A percentile compares a stretch with the other conserved stretches of the same genome.
Conservation (phyloP, 2,888 invertebrate species). For the Melinaea marsaeus region DNA sequence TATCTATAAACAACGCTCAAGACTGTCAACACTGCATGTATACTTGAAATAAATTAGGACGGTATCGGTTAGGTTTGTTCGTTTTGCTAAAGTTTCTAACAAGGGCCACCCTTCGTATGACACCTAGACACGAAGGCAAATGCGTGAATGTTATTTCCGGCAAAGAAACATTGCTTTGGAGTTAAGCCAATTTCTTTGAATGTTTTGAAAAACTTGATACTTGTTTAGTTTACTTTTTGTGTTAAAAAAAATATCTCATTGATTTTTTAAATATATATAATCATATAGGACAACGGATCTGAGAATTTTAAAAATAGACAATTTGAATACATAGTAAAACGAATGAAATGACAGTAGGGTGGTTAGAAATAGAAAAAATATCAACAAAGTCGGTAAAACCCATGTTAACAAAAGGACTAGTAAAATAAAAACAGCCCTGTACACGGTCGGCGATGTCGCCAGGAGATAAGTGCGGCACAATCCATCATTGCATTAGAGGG, state of each 20-base stretch:
- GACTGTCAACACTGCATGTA: conserved; percentile 49
- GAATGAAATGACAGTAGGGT: too few relatives aligned
- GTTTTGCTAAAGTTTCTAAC: conserved; percentile 48
- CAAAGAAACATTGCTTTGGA: conserved; percentile 8
- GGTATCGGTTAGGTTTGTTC: conserved; percentile 40
- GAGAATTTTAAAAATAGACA: too few relatives aligned
- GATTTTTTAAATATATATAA: too few relatives aligned
- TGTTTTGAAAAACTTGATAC: conserved; percentile 5
- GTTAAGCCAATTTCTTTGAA: conserved; percentile 1
- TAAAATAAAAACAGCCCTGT: conserved; percentile 32
- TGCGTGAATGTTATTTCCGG: conserved; percentile 8
- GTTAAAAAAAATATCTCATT: too few relatives aligned
- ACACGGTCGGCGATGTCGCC: conserved; percentile 59
- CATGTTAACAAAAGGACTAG: conserved; percentile 38
- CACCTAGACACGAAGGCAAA: conserved; percentile 49
- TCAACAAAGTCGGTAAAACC: conserved; percentile 4
- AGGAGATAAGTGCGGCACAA: conserved; percentile 60
- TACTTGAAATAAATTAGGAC: conserved; percentile 51
- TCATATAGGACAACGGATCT: too few relatives aligned
- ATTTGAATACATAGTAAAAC: too few relatives aligned
- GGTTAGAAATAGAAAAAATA: not conserved
- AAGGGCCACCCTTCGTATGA: conserved; percentile 43
- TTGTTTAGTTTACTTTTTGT: too few relatives aligned
- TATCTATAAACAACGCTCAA: conserved; percentile 24
- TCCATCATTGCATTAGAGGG: conserved; percentile 72